phyloP scores from a whole-genome alignment of 2,113 vertebrate genomes.

The Prolemur simus region DNA sequence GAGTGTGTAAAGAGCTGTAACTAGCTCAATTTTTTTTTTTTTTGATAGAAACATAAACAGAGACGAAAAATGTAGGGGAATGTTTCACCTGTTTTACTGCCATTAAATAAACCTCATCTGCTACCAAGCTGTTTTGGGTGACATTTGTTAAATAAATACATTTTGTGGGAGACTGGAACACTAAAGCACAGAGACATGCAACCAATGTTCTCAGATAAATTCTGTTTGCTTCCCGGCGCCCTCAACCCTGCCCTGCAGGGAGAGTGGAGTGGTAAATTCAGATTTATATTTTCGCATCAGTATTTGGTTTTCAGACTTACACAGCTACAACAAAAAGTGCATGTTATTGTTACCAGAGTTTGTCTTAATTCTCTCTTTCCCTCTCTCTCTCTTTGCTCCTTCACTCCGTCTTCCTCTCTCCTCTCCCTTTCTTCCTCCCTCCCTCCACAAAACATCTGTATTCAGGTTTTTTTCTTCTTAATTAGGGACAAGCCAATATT shows the following conservation, averaged over 20 bases:
- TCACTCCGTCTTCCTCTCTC: not conserved
- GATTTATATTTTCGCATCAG: not conserved
- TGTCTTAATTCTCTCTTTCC: not conserved
- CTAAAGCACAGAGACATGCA: slow-evolving; percentile 23
- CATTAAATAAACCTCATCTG: slow-evolving; percentile 80
- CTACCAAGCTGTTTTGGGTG: slow-evolving; percentile 74
- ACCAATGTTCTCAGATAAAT: slow-evolving; percentile 22
- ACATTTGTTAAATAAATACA: slow-evolving; percentile 78
- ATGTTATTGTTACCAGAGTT: not conserved
- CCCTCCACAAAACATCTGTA: not conserved
- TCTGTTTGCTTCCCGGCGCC: not conserved
- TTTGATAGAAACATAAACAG: slow-evolving; percentile 81
- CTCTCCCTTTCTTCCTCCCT: not conserved
- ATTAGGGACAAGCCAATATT: not conserved
- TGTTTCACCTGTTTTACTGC: slow-evolving; percentile 78
- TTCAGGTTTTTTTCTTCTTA: not conserved
- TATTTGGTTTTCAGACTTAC: not conserved
- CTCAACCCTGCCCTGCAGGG: not conserved
- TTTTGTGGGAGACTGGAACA: slow-evolving; percentile 68
- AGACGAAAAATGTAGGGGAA: slow-evolving; percentile 72
- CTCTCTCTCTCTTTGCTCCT: not conserved
- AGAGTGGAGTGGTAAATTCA: not conserved
- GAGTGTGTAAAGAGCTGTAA: slow-evolving; percentile 74
- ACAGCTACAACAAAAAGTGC: not conserved
- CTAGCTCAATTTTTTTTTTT: slow-evolving; percentile 50